Percentiles rank a stretch among this genome's conserved stretches.
These are phyloP conservation scores for Apaloderma vittatum DNA, from an alignment of 2,113 vertebrate genomes.

Conservation along the genomic window DNA sequence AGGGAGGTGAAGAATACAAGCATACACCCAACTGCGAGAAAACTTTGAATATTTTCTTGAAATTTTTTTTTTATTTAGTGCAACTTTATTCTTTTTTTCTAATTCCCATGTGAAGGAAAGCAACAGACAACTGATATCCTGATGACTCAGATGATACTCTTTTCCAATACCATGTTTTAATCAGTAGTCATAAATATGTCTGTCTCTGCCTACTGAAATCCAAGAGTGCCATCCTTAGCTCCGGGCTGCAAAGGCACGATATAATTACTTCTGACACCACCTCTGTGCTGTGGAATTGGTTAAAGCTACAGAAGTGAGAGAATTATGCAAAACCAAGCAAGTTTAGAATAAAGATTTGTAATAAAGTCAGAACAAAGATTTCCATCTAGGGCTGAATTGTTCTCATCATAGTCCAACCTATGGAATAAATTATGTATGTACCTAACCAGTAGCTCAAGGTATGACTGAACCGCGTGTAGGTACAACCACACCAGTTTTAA, in stretches of 20 bases:
- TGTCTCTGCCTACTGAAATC: not conserved
- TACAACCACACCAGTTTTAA: not conserved
- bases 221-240: not conserved
- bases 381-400: not conserved
- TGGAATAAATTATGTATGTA: not conserved
- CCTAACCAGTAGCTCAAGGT: not conserved
- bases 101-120: not conserved
- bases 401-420: not conserved
- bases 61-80: not conserved
- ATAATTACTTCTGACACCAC: not conserved
- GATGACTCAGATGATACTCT: not conserved
- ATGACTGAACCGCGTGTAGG: not conserved
- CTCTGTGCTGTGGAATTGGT: not conserved
- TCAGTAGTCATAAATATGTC: not conserved
- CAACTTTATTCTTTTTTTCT: not conserved
- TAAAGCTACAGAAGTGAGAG: not conserved
- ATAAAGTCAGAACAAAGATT: not conserved
- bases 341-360: not conserved
- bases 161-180: conserved; percentile 30
- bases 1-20: conserved; percentile 24
- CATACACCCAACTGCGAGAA: conserved; percentile 23
- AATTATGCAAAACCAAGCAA: not conserved
- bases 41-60: not conserved
- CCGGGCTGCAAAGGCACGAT: not conserved
- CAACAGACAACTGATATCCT: not conserved